phyloP scores from a whole-genome alignment of 2,797 vertebrate genomes.

The Molossus molossus region DNA sequence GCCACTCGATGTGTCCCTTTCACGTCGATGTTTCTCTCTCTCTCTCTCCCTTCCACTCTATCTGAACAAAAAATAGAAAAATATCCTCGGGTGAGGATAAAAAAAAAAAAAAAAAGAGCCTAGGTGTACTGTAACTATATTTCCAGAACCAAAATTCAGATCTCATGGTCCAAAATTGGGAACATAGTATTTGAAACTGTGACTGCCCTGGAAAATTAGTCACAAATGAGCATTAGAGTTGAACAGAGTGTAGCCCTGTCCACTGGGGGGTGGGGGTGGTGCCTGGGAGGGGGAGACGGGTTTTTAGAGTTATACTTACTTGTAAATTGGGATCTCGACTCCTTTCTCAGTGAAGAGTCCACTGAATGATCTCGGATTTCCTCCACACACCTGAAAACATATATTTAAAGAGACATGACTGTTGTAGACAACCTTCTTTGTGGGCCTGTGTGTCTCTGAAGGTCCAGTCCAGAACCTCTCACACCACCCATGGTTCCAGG shows the following conservation, averaged over 20 bases:
- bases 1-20: too few relatives aligned
- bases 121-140: background rate
- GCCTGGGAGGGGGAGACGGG: background rate
- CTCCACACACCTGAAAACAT: background rate
- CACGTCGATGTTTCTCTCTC: too few relatives aligned
- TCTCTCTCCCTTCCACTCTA: too few relatives aligned
- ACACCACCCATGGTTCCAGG: background rate
- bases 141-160: conserved; percentile 8
- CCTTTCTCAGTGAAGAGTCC: background rate
- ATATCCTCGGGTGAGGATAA: too few relatives aligned
- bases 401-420: background rate
- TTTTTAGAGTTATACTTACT: background rate
- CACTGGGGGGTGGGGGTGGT: background rate
- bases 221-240: background rate
- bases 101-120: too few relatives aligned
- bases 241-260: background rate
- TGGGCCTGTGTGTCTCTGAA: background rate
- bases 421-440: background rate
- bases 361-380: background rate
- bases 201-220: background rate
- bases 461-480: background rate
- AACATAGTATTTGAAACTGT: background rate
- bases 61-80: too few relatives aligned
- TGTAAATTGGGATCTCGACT: background rate
- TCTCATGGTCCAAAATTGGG: background rate